Percentiles rank a stretch among this genome's conserved stretches.
Conservation (phyloP, 2,888 invertebrate genomes). For the Cyclophora punctaria region DNA sequence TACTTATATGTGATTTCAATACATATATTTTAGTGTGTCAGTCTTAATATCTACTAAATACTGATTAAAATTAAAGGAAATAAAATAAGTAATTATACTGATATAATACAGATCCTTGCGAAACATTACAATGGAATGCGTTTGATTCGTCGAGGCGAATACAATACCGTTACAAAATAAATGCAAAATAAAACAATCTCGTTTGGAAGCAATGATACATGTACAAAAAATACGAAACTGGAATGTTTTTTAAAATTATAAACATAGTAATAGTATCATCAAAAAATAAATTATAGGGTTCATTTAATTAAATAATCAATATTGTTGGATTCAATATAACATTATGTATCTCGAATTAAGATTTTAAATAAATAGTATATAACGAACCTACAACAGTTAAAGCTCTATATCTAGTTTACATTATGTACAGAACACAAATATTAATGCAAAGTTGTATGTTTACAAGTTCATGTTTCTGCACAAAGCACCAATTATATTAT, state of each 20-base stretch:
- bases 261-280: no score
- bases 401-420: constrained; percentile 68
- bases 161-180: constrained; percentile 21
- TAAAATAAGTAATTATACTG: constrained; percentile 35
- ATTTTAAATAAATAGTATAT: constrained; percentile 20
- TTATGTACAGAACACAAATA: constrained; percentile 54
- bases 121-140: constrained; percentile 52
- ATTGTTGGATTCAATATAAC: no score
- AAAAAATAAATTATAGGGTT: no score
- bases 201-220: constrained; percentile 2
- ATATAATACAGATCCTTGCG: constrained; percentile 41
- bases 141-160: constrained; percentile 24
- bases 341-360: no score
- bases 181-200: constrained; percentile 20
- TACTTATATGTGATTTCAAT: constrained; percentile 57
- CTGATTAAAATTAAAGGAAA: constrained; percentile 54
- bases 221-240: constrained; percentile 5
- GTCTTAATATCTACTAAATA: constrained; percentile 70
- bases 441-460: constrained; percentile 21
- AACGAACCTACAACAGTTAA: constrained; percentile 62
- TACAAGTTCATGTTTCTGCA: constrained; percentile 1
- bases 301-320: no score
- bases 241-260: constrained; percentile 9
- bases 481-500: not conserved
- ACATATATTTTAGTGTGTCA: constrained; percentile 58